Percentiles rank a stretch among this genome's conserved stretches.
Evolutionary conservation across 2,888 invertebrate genomes (phyloP).

Genomic region (Zygogramma bicolorata): DNA sequence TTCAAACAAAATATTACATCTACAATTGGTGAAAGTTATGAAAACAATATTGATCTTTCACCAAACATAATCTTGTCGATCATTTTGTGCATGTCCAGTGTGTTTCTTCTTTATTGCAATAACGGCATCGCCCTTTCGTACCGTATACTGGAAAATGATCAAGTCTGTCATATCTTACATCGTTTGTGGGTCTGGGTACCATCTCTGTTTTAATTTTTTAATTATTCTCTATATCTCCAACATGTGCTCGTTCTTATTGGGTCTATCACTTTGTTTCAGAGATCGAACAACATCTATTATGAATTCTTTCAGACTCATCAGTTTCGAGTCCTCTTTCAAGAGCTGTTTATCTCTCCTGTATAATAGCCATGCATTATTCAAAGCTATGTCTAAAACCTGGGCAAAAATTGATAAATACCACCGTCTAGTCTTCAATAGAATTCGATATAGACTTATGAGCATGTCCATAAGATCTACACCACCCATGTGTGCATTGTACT

Average conservation of each 20-base stretch:
- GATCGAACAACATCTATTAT: not conserved
- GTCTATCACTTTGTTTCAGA: not conserved
- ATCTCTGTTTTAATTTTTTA: not conserved
- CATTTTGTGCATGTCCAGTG: conserved; percentile 6
- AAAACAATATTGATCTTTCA: conserved; percentile 9
- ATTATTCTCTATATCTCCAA: not conserved
- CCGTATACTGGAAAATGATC: not conserved
- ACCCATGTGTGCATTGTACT: conserved; percentile 31
- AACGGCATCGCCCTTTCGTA: conserved; percentile 6
- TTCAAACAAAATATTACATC: not conserved
- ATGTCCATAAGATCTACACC: conserved; percentile 26
- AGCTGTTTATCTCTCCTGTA: conserved; percentile 12
- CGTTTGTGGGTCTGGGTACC: not conserved
- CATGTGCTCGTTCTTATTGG: conserved; percentile 2
- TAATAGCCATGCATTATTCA: conserved; percentile 30
- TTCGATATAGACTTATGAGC: conserved; percentile 24
- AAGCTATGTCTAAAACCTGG: conserved; percentile 21
- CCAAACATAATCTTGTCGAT: not conserved
- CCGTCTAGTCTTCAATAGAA: conserved; percentile 22
- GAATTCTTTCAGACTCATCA: not conserved
- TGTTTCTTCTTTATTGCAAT: conserved; percentile 14
- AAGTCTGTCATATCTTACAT: conserved; percentile 5
- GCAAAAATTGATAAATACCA: conserved; percentile 21
- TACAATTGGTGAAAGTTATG: not conserved
- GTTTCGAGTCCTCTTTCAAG: not conserved